These are phyloP conservation scores for Zaprionus kolodkinae DNA, from an alignment of 1,140 invertebrate species.

Conservation along the genomic window DNA sequence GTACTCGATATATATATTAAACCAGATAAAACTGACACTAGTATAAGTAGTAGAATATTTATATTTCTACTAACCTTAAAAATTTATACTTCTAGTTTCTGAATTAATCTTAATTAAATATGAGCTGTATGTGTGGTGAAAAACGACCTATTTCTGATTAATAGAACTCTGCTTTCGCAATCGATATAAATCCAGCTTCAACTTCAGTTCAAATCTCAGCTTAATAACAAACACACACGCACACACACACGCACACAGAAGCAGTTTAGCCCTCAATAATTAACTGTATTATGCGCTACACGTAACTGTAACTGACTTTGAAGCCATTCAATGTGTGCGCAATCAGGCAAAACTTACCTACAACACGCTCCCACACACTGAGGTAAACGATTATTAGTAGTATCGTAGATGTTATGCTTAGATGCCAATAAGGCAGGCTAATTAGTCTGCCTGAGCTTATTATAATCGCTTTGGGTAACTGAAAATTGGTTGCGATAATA, in stretches of 20 bases:
- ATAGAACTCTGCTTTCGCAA: too few relatives aligned
- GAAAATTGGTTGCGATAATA: background rate
- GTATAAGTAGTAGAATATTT: too few relatives aligned
- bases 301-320: conserved; percentile 2
- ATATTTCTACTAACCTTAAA: too few relatives aligned
- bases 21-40: too few relatives aligned
- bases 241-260: background rate
- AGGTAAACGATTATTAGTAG: background rate
- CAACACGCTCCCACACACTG: background rate
- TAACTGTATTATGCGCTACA: background rate
- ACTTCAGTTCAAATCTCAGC: background rate
- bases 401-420: background rate
- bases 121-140: too few relatives aligned
- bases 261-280: background rate
- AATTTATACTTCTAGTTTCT: too few relatives aligned
- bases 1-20: background rate
- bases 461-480: background rate
- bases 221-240: background rate
- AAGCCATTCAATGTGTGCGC: background rate
- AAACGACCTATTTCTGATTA: too few relatives aligned
- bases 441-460: background rate
- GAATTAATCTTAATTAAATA: too few relatives aligned
- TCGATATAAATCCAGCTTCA: background rate
- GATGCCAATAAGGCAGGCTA: background rate
- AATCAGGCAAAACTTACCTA: conserved; percentile 1